phyloP scores from a whole-genome alignment of 2,797 vertebrate species.

The Rhabdomys pumilio region DNA sequence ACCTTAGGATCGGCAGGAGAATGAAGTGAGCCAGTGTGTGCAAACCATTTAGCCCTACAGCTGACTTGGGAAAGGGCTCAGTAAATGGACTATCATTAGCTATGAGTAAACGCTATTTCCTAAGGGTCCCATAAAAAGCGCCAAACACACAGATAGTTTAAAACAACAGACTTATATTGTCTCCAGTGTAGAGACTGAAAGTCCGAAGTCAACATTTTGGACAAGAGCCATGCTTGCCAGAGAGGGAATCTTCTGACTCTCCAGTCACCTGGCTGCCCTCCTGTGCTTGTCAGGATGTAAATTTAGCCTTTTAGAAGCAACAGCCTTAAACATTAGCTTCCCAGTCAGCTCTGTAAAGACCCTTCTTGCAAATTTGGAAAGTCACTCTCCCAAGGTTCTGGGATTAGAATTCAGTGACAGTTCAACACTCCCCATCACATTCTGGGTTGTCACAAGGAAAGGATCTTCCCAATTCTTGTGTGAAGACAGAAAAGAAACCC shows the following conservation, averaged over 20 bases:
- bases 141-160: not conserved
- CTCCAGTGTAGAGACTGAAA: not conserved
- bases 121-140: not conserved
- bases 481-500: not conserved
- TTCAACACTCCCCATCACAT: constrained; percentile 40
- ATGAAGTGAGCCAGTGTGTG: not conserved
- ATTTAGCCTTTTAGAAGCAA: not conserved
- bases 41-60: not conserved
- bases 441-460: not conserved
- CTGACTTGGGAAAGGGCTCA: not conserved
- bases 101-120: constrained; percentile 1
- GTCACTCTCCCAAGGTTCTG: not conserved
- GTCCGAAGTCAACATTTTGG: not conserved
- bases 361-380: constrained; percentile 35
- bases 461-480: not conserved
- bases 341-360: not conserved
- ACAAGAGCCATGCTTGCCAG: rapidly evolving
- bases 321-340: not conserved
- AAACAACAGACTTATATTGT: not conserved
- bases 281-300: not conserved
- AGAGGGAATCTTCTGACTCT: not conserved
- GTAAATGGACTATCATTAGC: not conserved
- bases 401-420: not conserved
- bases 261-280: not conserved
- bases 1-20: not conserved